Evolutionary conservation across 2,113 vertebrate genomes (phyloP), one percentile per base, ranked within the genome.

Genomic region (Microcebus lehilahytsara): DNA sequence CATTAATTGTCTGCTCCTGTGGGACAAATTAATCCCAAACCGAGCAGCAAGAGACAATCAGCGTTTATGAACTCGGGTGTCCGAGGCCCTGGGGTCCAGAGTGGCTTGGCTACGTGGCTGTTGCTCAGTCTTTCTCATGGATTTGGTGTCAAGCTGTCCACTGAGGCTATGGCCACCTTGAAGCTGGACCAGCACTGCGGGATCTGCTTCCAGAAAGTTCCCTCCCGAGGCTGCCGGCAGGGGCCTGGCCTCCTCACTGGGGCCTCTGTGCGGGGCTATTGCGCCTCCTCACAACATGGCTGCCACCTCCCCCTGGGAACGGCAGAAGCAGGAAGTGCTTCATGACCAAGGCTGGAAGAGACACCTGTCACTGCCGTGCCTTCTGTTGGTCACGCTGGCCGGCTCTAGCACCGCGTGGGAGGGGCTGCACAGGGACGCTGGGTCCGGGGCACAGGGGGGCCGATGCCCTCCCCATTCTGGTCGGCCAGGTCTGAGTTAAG

Each of bases 211-310:
- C 12, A 3, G 0, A 1, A 37, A 0, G 42, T 17, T 51, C 10
- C 25, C 9, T 77, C 13, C 0, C 0, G 0, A 10, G 3, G 58
- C 66, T 13, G 0, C 5, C 2, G 11, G n/a, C 0, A 9, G 37
- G 42, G 46, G 1, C 42, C 27, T 77, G 4, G 4, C 6, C 32
- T 14, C 7, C 74, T 49, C 42, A 49, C 42, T 14, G 1, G 40
- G 19, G 46, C 10, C 30, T 77, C 13, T 14, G 51, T 13, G 51
- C 12, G 3, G 51, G 3, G 51, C 51, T 53, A 4, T 53, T 4
- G 51, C 2, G 11, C 25, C 49, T 30, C 13, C 23, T 17, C 0
- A 1, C 1, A 25, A 58, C 0, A 0, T 0, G 30, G 22, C 3
- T 1, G 11, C 62, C 66, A 16, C 32, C 27, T 10, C 3, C 7